These are phyloP conservation scores for Ganaspis sp. DNA, from an alignment of 1,140 invertebrate genomes.

Conservation along the genomic window DNA sequence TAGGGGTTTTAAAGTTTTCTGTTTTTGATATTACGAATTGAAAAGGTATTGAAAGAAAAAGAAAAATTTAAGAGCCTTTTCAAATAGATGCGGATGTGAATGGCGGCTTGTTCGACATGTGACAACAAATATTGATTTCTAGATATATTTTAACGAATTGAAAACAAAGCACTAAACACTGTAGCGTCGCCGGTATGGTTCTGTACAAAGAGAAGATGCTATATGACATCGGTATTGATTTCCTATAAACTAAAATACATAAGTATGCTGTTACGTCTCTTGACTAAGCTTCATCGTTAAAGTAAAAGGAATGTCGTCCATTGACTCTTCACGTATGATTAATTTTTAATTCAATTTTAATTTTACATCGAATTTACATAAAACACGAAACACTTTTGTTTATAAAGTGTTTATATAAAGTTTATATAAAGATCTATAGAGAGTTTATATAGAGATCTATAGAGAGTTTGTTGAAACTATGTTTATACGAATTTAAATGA, in stretches of 20 bases:
- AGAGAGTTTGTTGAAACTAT: no score
- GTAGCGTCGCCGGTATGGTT: background rate
- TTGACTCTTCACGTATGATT: constrained; percentile 17
- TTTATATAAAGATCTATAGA: no score
- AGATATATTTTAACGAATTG: constrained; percentile 24
- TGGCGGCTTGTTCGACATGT: background rate
- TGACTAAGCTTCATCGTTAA: constrained; percentile 24
- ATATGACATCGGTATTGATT: constrained; percentile 16
- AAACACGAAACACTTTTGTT: no score
- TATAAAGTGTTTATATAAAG: no score
- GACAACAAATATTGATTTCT: constrained; percentile 29
- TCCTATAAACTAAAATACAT: constrained; percentile 19
- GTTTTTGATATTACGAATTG: no score
- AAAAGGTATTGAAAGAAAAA: constrained; percentile 36
- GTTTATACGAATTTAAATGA: no score
- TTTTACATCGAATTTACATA: no score
- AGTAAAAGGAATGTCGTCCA: background rate
- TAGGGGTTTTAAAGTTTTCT: no score
- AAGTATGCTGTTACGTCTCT: background rate
- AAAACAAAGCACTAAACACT: constrained; percentile 18
- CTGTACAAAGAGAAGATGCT: background rate
- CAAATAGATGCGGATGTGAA: background rate
- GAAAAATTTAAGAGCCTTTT: constrained; percentile 9
- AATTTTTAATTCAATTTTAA: background rate
- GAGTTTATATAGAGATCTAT: no score